Conservation (phyloP, 2,797 vertebrate genomes). For the Gymnocypris eckloni region DNA sequence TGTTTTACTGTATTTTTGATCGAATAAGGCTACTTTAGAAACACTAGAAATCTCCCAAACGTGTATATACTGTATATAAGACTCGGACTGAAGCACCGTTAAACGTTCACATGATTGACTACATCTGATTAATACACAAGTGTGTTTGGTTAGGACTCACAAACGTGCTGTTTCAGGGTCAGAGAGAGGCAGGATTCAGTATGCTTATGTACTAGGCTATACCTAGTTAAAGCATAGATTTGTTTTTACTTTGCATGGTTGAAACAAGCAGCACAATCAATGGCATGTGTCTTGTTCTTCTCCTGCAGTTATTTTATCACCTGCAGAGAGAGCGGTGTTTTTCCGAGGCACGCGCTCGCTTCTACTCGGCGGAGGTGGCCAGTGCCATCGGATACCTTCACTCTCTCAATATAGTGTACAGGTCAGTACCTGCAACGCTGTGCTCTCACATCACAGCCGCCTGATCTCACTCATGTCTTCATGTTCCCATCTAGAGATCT, state of each 20-base stretch:
- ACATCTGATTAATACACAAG: neutral
- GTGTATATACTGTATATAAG: neutral
- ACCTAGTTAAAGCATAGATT: neutral
- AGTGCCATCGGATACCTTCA: slow-evolving; percentile 97
- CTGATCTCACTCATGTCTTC: neutral
- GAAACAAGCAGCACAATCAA: neutral
- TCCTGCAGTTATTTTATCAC: slow-evolving; percentile 92
- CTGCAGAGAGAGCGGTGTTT: slow-evolving; percentile 93
- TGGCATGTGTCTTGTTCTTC: neutral
- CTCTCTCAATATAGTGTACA: slow-evolving; percentile 96
- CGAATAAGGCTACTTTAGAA: neutral
- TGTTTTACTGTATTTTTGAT: neutral
- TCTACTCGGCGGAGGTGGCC: slow-evolving; percentile 93
- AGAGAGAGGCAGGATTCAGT: neutral
- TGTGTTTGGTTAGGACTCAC: neutral
- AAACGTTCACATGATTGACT: neutral
- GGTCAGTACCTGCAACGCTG: slow-evolving; percentile 73
- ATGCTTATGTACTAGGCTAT: neutral
- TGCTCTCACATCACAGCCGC: neutral
- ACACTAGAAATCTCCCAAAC: neutral
- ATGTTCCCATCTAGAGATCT: slow-evolving; percentile 82
- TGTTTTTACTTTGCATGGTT: neutral
- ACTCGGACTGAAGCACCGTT: neutral
- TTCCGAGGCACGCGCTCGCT: slow-evolving; percentile 91
- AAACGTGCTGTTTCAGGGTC: neutral